Percentiles rank a stretch among this genome's conserved stretches.
phyloP scores from a whole-genome alignment of 2,888 invertebrate species.

The Agrilus biguttatus region DNA sequence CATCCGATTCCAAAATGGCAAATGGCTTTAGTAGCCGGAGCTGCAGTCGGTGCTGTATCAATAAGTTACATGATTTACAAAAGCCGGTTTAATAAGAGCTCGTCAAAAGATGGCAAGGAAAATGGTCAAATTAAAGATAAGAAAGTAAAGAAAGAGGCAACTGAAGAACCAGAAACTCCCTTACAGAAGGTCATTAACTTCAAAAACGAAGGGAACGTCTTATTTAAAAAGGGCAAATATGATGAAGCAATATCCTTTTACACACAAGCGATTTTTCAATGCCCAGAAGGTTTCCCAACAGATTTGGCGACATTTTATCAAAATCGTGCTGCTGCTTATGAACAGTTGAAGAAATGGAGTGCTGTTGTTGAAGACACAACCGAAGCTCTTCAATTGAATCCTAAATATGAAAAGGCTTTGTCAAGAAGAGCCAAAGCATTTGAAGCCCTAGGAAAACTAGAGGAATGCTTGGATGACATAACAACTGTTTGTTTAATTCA shows the following conservation, averaged over 20 bases:
- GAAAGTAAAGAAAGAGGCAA: conserved; percentile 14
- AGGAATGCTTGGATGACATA: conserved; percentile 77
- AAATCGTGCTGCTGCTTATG: conserved; percentile 90
- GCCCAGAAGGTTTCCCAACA: conserved; percentile 54
- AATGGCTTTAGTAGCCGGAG: conserved; percentile 68
- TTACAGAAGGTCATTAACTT: conserved; percentile 61
- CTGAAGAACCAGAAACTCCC: conserved; percentile 35
- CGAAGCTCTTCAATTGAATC: conserved; percentile 69
- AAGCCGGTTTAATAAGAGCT: conserved; percentile 42
- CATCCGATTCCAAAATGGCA: conserved; percentile 70
- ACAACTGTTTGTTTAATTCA: conserved; percentile 88
- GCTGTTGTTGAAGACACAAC: conserved; percentile 79
- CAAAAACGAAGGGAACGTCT: conserved; percentile 79
- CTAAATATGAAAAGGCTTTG: conserved; percentile 78
- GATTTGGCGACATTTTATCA: conserved; percentile 88
- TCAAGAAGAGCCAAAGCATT: conserved; percentile 68
- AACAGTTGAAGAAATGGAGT: conserved; percentile 74
- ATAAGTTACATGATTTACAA: conserved; percentile 61
- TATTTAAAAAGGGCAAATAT: conserved; percentile 74
- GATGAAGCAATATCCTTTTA: conserved; percentile 84
- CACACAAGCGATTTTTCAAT: conserved; percentile 83
- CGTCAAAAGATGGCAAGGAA: conserved; percentile 20
- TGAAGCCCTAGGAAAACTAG: conserved; percentile 66
- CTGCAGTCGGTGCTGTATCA: conserved; percentile 66
- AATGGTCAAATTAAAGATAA: conserved; percentile 10